phyloP scores from a whole-genome alignment of 2,888 invertebrate species.

The Eristalis intricaria region DNA sequence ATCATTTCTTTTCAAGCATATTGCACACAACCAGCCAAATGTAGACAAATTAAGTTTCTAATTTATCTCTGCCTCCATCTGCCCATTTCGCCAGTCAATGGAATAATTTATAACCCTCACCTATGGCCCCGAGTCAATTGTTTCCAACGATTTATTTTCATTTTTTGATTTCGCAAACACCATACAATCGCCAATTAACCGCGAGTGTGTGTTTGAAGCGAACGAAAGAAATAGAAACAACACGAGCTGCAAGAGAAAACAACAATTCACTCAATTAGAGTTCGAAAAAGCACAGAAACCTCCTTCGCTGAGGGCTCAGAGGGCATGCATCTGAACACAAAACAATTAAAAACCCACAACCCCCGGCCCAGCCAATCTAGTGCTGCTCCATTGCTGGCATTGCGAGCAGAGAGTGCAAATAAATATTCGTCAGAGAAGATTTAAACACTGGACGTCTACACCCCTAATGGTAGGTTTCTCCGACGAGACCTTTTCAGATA shows the following conservation, averaged over 20 bases:
- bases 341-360: conserved; percentile 72
- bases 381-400: conserved; percentile 21
- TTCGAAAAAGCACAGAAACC: conserved; percentile 65
- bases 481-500: conserved; percentile 47
- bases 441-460: conserved; percentile 72
- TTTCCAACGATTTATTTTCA: conserved; percentile 68
- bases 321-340: conserved; percentile 68
- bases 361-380: conserved; percentile 34
- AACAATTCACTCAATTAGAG: conserved; percentile 71
- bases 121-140: conserved; percentile 69
- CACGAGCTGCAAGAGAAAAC: conserved; percentile 49
- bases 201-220: conserved; percentile 23
- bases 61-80: conserved; percentile 59
- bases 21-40: conserved; percentile 51
- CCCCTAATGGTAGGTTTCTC: conserved; percentile 73
- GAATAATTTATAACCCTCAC: conserved; percentile 70
- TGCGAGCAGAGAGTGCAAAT: conserved; percentile 64
- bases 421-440: conserved; percentile 73
- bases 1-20: conserved; percentile 28
- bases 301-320: conserved; percentile 68
- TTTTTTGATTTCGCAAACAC: conserved; percentile 69
- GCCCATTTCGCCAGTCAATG: conserved; percentile 61
- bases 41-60: conserved; percentile 67
- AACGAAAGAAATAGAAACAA: conserved; percentile 26
- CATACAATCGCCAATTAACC: conserved; percentile 69